Conservation (phyloP, 2,888 invertebrate species). For the Drosophila paranaensis region DNA sequence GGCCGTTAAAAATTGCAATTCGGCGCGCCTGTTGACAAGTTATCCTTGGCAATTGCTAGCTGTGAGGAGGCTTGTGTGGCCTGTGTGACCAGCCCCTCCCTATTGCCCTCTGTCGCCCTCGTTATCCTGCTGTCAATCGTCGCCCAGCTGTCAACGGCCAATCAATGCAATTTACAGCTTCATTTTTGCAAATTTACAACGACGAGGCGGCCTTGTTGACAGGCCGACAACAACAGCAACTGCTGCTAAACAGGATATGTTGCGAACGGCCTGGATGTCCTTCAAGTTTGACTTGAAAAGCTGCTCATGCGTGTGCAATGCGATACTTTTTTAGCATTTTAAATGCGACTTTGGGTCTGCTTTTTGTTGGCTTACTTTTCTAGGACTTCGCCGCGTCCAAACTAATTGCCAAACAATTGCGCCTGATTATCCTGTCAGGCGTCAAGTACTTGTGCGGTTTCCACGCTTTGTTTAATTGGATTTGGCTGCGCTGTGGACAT, state of each 20-base stretch:
- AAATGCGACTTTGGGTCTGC: constrained; percentile 41
- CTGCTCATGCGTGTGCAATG: constrained; percentile 73
- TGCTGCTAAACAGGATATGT: constrained; percentile 35
- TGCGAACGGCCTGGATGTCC: constrained; percentile 50
- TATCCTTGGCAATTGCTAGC: constrained; percentile 34
- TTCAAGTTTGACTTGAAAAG: constrained; percentile 69
- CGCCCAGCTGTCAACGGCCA: constrained; percentile 72
- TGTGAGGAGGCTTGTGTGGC: constrained; percentile 32
- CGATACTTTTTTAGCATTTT: constrained; percentile 66
- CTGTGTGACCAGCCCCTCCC: constrained; percentile 5
- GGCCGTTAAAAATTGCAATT: constrained; percentile 73
- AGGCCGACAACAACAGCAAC: constrained; percentile 43
- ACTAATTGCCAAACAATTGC: constrained; percentile 77
- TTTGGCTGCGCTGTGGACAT: constrained; percentile 58
- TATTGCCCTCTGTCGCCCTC: constrained; percentile 14
- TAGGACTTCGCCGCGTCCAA: constrained; percentile 63
- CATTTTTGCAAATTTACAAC: constrained; percentile 72
- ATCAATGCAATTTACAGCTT: constrained; percentile 79
- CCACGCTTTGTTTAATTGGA: constrained; percentile 76
- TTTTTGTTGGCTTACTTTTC: constrained; percentile 58
- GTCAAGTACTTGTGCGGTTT: constrained; percentile 76
- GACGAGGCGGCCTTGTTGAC: constrained; percentile 56
- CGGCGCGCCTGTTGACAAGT: constrained; percentile 78
- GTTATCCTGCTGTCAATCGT: constrained; percentile 66
- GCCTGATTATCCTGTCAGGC: constrained; percentile 78